Base-by-base conservation (phyloP, 2,113 vertebrate species). In the Pelusios castaneus region DNA sequence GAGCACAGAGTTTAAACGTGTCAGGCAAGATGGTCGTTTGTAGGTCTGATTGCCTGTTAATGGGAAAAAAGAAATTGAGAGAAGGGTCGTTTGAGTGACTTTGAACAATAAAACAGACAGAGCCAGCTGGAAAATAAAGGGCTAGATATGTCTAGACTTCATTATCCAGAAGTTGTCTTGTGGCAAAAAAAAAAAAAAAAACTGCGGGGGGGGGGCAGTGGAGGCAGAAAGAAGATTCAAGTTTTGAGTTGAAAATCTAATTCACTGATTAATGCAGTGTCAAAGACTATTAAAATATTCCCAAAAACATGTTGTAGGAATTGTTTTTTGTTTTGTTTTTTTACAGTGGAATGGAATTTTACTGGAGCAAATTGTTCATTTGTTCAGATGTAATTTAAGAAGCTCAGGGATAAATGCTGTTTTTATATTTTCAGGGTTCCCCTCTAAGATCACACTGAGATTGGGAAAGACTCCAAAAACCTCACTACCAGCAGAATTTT, bases 291-390 rank as follows among this genome's bases (percentile, higher is more conserved):
- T 49, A 85, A 96, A 97, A 63, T 45, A 70, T 67, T 41, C 21
- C 77, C 73, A 76, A 88, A 80, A 73, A 45, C 41, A 51, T 94
- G 17, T 10, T 88, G 92, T 82, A 55, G 80, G 88, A 89, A 34
- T 93, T 93, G 90, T n/a, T 79, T 47, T 47, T n/a, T n/a, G n/a
- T n/a, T n/a, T n/a, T n/a, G n/a, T n/a, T n/a, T 94, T 93, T 82
- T 95, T 92, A 90, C 29, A 82, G 13, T 67, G 90, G 89, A 92
- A 85, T 60, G 76, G 91, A 95, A 90, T 91, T 94, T 93, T 83
- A 89, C 92, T 58, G 91, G 85, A 93, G 82, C 79, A 95, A 97
- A 94, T 95, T 92, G 75, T 94, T 96, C 31, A 70, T 89, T 92
- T 96, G 89, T 94, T 96, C 47, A 88, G 63, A 90, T 95, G 58